phyloP scores from a whole-genome alignment of 2,797 vertebrate species.

The Distichodus sexfasciatus region DNA sequence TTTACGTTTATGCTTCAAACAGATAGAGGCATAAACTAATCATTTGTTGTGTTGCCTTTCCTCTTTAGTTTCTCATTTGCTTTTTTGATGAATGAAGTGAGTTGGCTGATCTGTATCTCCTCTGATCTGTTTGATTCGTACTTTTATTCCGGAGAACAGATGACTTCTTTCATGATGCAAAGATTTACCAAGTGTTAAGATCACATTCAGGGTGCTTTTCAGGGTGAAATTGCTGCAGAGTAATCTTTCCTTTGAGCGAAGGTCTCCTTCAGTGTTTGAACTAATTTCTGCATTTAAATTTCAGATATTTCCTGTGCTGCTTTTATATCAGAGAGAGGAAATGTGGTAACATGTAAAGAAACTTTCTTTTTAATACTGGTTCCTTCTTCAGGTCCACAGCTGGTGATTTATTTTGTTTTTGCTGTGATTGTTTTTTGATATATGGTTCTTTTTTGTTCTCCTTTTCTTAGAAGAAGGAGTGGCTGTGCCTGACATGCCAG shows the following conservation, averaged over 20 bases:
- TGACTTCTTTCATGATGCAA: neutral
- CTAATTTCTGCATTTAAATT: too few relatives aligned
- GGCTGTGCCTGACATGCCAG: constrained; percentile 99
- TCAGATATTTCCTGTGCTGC: too few relatives aligned
- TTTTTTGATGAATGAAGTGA: neutral
- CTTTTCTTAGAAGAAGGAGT: constrained; percentile 92
- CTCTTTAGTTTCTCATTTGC: neutral
- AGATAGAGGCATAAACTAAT: neutral
- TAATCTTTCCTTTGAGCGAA: too few relatives aligned
- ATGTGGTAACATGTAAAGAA: too few relatives aligned
- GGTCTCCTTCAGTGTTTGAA: too few relatives aligned
- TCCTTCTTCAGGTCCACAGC: neutral
- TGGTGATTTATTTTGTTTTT: neutral
- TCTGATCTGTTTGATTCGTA: neutral
- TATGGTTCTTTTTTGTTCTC: constrained; percentile 20
- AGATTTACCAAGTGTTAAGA: too few relatives aligned
- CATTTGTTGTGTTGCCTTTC: neutral
- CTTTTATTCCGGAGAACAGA: neutral
- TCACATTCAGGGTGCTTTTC: too few relatives aligned
- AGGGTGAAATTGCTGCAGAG: too few relatives aligned
- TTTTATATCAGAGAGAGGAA: too few relatives aligned
- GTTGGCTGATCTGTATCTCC: neutral
- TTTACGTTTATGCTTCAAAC: neutral
- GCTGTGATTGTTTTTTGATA: constrained; percentile 33
- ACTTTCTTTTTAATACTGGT: neutral